phyloP scores from a whole-genome alignment of 2,113 vertebrate species.

The Procavia capensis region DNA sequence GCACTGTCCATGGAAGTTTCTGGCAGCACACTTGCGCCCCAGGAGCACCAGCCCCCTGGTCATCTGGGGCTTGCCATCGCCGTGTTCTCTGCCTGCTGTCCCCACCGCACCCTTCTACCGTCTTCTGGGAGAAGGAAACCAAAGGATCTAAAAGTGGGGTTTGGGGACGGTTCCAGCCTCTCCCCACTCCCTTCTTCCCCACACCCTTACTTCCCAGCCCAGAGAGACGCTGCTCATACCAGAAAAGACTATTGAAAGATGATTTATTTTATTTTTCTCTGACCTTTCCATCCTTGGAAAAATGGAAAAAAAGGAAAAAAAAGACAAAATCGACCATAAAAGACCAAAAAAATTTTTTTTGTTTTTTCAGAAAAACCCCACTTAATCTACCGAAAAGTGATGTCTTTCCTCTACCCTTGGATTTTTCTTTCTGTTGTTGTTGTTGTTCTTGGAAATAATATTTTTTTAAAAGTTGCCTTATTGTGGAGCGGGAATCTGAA shows the following conservation, averaged over 20 bases:
- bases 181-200: slow-evolving; percentile 4
- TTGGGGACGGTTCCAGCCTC: slow-evolving; percentile 26
- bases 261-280: slow-evolving; percentile 86
- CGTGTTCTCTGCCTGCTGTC: slow-evolving; percentile 67
- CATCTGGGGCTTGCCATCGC: slow-evolving; percentile 19
- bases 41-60: slow-evolving; percentile 63
- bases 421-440: slow-evolving; percentile 77
- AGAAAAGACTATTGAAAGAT: slow-evolving; percentile 87
- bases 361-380: slow-evolving; percentile 49
- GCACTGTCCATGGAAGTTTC: slow-evolving; percentile 55
- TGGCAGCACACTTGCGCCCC: slow-evolving; percentile 42
- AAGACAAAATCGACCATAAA: slow-evolving; percentile 68
- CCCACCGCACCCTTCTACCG: slow-evolving; percentile 79
- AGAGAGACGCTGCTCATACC: slow-evolving; percentile 81
- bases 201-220: slow-evolving; percentile 70
- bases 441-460: slow-evolving; percentile 89
- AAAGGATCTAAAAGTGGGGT: slow-evolving; percentile 86
- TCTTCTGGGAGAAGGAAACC: slow-evolving; percentile 88
- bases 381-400: slow-evolving; percentile 78
- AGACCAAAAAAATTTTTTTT: slow-evolving; percentile 46
- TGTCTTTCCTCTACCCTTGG: slow-evolving; percentile 77
- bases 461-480: slow-evolving; percentile 91
- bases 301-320: slow-evolving; percentile 65
- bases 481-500: slow-evolving; percentile 86
- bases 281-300: slow-evolving; percentile 86